Base-by-base conservation (phyloP, 2,797 vertebrate species). In the Pantherophis vulpinus region DNA sequence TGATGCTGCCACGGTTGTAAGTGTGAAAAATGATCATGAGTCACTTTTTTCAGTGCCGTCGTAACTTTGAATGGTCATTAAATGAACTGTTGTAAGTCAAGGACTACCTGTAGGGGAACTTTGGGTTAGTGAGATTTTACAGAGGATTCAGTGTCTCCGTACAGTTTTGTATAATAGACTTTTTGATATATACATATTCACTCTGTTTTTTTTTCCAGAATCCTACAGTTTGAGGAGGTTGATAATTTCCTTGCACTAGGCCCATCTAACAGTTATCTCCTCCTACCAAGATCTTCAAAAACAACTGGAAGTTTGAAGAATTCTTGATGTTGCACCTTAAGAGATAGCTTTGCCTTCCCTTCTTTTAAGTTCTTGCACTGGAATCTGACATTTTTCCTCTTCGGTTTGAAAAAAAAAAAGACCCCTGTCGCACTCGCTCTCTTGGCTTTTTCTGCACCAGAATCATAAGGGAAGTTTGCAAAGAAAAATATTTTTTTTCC, bases 191-290 rank as follows among this genome's bases (percentile, higher is more conserved):
- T 86, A 10, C 79, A 7, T 51, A 37, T 89, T 83, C 7, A 37
- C 16, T 93, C 29, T 86, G 10, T 32, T 37, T 91, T 37, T 91
- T 37, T 37, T 10, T 54, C 54, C 59, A 91, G 70, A n/a, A 55
- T 47, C 20, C 11, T 51, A 11, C 59, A 54, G 8, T 27, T 27
- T 54, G 14, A 47, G 37, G 60, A 54, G 12, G 47, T 11, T 89
- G 90, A 47, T 79, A 3, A 25, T 86, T 89, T 87, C 90, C 87
- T 91, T 93, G 37, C 29, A 90, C 47, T 90, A 92, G 88, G 61
- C 74, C 37, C 55, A 86, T 91, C 61, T 88, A 91, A n/a, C 23
- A 55, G 87, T 87, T 91, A 87, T 87, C 94, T 91, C 89, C 94
- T 91, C 87, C 90, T 29, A 2, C 42, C 87, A 93, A 87, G 60